Conservation (phyloP, 2,113 vertebrate genomes). For the Barnardius zonarius region DNA sequence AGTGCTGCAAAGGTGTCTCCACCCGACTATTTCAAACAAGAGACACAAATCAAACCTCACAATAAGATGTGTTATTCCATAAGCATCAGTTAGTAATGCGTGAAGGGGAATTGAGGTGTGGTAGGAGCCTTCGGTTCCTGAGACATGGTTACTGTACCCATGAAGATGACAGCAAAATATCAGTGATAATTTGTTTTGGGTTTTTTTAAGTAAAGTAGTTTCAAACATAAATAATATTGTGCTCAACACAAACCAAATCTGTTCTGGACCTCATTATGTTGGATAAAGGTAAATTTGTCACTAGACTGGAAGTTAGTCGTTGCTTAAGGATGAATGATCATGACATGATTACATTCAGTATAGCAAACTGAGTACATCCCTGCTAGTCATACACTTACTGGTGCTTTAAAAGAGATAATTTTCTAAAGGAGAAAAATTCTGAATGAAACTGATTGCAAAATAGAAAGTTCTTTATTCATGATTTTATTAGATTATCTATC, state of each 20-base stretch:
- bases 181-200: not conserved
- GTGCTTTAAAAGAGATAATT: not conserved
- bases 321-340: slow-evolving; percentile 3
- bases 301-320: not conserved
- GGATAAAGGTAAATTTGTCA: slow-evolving; percentile 16
- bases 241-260: not conserved
- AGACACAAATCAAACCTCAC: not conserved
- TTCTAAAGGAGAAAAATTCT: not conserved
- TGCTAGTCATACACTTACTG: not conserved
- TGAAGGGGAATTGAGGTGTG: rapidly evolving
- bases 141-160: not conserved
- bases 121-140: not conserved
- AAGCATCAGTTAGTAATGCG: not conserved
- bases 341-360: not conserved
- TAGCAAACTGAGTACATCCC: not conserved
- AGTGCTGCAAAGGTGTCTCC: not conserved
- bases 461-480: not conserved
- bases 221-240: not conserved
- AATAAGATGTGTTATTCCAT: not conserved
- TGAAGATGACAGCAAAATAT: not conserved
- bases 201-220: not conserved
- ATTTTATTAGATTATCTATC: not conserved
- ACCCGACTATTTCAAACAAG: not conserved
- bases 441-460: slow-evolving; percentile 4
- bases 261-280: not conserved